phyloP scores from a whole-genome alignment of 2,113 vertebrate genomes.

The Corydoras maculifer region DNA sequence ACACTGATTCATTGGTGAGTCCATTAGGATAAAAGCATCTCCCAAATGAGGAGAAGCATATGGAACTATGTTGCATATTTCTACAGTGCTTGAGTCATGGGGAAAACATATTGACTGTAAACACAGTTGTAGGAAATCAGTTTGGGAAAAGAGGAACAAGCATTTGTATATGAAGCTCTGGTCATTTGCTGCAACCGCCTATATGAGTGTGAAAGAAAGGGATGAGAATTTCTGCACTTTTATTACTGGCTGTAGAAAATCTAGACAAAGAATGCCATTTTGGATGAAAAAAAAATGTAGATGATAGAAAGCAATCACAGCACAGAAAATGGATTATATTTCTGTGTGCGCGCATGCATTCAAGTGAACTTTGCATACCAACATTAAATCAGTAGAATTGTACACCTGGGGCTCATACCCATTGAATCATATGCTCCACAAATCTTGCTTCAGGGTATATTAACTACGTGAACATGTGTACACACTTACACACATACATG shows the following conservation, averaged over 20 bases:
- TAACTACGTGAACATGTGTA: too few relatives aligned
- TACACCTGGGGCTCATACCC: conserved; percentile 29
- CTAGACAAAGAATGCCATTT: background rate
- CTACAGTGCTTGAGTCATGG: conserved; percentile 54
- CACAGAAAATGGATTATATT: conserved; percentile 4
- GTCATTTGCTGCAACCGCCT: conserved; percentile 5
- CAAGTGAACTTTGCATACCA: conserved; percentile 16
- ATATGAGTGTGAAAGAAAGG: background rate
- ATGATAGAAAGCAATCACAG: background rate
- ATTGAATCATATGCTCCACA: too few relatives aligned
- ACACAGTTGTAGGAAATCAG: conserved; percentile 19
- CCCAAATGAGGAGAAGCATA: conserved; percentile 6
- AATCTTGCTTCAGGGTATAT: too few relatives aligned
- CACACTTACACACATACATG: too few relatives aligned
- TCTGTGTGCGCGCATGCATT: conserved; percentile 12
- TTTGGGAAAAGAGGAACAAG: conserved; percentile 26
- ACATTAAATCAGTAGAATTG: conserved; percentile 38
- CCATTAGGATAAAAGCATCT: background rate
- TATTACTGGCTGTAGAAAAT: too few relatives aligned
- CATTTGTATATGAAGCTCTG: conserved; percentile 7
- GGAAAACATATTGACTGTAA: conserved; percentile 27
- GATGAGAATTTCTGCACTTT: background rate
- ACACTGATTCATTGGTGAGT: background rate
- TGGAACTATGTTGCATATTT: conserved; percentile 44
- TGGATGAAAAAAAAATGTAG: background rate